Conservation (phyloP, 2,888 invertebrate species). For the Boloria selene region DNA sequence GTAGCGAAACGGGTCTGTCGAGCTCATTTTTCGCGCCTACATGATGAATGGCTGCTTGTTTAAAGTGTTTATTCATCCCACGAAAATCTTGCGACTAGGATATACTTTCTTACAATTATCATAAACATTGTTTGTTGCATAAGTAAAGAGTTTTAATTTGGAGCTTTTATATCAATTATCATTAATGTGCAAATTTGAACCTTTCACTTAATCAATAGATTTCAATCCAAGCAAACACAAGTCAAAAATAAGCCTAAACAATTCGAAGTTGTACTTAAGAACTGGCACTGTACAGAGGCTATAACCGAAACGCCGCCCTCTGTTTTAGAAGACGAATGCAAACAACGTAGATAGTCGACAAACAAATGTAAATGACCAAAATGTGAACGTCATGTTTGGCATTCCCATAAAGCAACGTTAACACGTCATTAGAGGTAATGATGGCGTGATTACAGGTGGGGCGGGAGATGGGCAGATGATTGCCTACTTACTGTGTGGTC, state of each 20-base stretch:
- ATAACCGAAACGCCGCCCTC: conserved; percentile 75
- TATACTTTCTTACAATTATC: conserved; percentile 36
- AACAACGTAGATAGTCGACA: conserved; percentile 79
- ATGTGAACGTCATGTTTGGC: conserved; percentile 82
- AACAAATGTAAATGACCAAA: conserved; percentile 82
- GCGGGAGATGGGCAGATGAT: conserved; percentile 72
- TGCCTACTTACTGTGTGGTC: conserved; percentile 78
- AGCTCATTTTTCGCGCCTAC: conserved; percentile 45
- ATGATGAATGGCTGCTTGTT: conserved; percentile 39
- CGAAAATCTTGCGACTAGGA: conserved; percentile 37
- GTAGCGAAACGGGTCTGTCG: conserved; percentile 37
- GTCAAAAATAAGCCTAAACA: conserved; percentile 49
- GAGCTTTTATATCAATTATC: conserved; percentile 4
- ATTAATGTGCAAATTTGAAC: background rate
- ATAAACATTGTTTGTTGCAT: conserved; percentile 14
- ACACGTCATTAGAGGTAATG: conserved; percentile 83
- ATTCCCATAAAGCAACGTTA: conserved; percentile 82
- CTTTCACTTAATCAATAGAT: conserved; percentile 10
- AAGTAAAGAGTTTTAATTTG: conserved; percentile 4
- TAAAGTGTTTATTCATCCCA: conserved; percentile 42
- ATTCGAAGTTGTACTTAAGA: conserved; percentile 69
- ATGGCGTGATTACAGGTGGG: conserved; percentile 78
- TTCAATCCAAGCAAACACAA: conserved; percentile 45
- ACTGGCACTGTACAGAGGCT: conserved; percentile 67
- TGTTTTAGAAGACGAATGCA: conserved; percentile 79